These are phyloP conservation scores for Nestor notabilis DNA, from an alignment of 2,113 vertebrate species.

Conservation along the genomic window DNA sequence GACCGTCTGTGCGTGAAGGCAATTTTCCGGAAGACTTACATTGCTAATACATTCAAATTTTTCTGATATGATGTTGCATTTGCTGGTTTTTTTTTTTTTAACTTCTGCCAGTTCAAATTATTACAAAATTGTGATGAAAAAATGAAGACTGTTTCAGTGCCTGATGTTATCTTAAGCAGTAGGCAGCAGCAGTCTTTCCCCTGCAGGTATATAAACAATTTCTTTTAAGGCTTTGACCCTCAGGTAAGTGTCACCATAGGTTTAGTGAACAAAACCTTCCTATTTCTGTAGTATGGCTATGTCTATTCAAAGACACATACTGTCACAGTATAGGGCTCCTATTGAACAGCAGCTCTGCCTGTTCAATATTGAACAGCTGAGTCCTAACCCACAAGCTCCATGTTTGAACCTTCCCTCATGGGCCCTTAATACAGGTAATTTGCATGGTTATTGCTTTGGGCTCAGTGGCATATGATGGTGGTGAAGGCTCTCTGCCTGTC, in stretches of 20 bases:
- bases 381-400: background rate
- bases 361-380: too few relatives aligned
- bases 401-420: background rate
- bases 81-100: background rate
- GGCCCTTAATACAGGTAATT: background rate
- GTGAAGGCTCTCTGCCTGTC: background rate
- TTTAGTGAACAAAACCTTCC: background rate
- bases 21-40: slow-evolving; percentile 46
- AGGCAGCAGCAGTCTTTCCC: background rate
- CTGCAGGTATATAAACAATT: background rate
- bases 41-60: slow-evolving; percentile 14
- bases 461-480: background rate
- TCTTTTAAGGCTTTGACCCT: background rate
- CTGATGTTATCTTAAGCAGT: background rate
- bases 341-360: background rate
- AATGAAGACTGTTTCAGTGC: background rate
- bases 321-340: background rate
- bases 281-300: background rate
- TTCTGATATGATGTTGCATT: background rate
- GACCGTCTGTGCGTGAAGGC: background rate
- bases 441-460: background rate
- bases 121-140: background rate
- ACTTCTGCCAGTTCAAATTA: background rate
- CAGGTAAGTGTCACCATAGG: background rate
- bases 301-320: background rate